Conservation (phyloP, 2,113 vertebrate species). For the Daboia siamensis region DNA sequence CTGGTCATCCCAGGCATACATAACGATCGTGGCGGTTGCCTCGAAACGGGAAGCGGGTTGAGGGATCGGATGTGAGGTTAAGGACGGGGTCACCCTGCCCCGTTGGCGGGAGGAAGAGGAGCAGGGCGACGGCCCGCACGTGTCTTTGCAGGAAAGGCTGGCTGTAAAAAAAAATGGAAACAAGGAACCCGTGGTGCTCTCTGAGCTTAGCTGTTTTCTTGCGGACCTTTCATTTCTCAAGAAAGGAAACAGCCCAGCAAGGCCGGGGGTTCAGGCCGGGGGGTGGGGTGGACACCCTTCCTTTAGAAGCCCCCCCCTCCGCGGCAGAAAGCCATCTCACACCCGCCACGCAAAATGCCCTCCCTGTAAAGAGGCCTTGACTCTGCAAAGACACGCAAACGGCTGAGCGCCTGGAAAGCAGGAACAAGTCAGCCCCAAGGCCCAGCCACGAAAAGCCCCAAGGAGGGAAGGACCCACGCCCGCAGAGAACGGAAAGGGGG, state of each 20-base stretch:
- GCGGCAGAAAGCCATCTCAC: background rate
- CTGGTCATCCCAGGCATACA: background rate
- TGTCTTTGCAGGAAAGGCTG: background rate
- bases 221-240: background rate
- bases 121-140: too few species aligned
- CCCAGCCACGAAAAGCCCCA: background rate
- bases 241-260: background rate
- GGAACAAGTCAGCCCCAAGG: background rate
- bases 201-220: background rate
- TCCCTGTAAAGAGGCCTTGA: background rate
- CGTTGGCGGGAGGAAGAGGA: background rate
- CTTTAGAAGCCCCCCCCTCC: background rate
- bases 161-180: background rate
- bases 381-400: background rate
- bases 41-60: background rate
- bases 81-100: background rate
- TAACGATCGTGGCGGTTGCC: background rate
- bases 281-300: background rate
- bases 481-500: background rate
- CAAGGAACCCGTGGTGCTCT: background rate
- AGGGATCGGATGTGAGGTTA: background rate
- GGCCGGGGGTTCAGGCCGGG: background rate
- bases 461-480: background rate
- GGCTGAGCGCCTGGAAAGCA: background rate
- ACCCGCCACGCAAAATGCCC: background rate